Evolutionary conservation across 2,113 vertebrate genomes (phyloP).

Genomic region (Pterophyllum scalare): DNA sequence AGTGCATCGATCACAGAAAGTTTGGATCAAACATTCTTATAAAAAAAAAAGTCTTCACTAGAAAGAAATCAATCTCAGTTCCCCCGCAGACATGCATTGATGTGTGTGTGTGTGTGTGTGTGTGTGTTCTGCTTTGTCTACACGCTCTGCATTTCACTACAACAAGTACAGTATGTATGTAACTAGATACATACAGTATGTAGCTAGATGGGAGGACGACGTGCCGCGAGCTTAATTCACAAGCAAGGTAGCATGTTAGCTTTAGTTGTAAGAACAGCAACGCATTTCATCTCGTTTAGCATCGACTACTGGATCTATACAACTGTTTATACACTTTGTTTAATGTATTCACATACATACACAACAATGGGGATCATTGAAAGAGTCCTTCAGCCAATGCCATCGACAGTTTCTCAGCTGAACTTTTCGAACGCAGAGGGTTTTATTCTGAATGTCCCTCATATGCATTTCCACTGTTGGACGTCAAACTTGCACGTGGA

Average conservation of each 20-base stretch:
- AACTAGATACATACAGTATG: conserved; percentile 56
- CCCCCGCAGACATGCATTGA: conserved; percentile 66
- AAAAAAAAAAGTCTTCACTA: conserved; percentile 43
- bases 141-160: conserved; percentile 52
- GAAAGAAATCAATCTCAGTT: conserved; percentile 48
- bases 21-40: conserved; percentile 54
- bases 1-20: conserved; percentile 63
- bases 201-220: conserved; percentile 38
- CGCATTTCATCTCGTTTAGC: conserved; percentile 28
- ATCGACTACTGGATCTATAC: conserved; percentile 40
- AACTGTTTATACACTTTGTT: conserved; percentile 41
- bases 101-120: no score
- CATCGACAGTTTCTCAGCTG: neutral
- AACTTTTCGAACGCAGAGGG: neutral
- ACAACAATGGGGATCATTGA: conserved; percentile 1
- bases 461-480: neutral
- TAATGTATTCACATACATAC: conserved; percentile 45
- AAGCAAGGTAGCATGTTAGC: conserved; percentile 47
- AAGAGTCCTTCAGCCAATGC: neutral
- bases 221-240: conserved; percentile 57
- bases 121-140: conserved; percentile 44
- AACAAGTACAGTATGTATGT: conserved; percentile 47
- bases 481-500: neutral
- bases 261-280: conserved; percentile 32
- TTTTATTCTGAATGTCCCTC: conserved; percentile 1